Evolutionary conservation across 2,888 invertebrate species (phyloP).

Genomic region (Drosophila rubida): DNA sequence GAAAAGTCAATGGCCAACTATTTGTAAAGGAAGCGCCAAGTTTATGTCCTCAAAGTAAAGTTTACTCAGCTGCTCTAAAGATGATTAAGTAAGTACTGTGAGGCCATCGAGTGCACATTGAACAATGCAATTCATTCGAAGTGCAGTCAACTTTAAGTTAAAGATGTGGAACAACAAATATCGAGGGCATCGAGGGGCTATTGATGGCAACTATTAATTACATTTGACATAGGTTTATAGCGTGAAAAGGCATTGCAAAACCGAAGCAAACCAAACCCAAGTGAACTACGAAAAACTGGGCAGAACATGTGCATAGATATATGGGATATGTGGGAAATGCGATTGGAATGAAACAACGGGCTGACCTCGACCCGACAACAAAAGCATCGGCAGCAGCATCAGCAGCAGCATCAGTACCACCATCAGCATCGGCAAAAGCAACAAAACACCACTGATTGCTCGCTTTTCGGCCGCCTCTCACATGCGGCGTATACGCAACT

Average conservation of each 20-base stretch:
- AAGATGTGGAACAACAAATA: not conserved
- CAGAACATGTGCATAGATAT: conserved; percentile 20
- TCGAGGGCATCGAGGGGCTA: not conserved
- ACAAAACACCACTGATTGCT: conserved; percentile 48
- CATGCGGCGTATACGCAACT: conserved; percentile 73
- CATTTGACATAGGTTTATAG: conserved; percentile 29
- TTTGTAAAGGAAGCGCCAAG: conserved; percentile 7
- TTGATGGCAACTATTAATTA: conserved; percentile 52
- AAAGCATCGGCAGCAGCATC: not conserved
- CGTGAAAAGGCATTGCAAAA: not conserved
- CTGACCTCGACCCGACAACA: conserved; percentile 49
- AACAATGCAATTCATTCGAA: conserved; percentile 29
- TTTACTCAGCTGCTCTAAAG: conserved; percentile 5
- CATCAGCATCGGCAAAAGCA: not conserved
- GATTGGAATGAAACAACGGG: conserved; percentile 40
- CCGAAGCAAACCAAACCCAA: not conserved
- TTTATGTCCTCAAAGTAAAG: conserved; percentile 1
- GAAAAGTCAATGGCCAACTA: not conserved
- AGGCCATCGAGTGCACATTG: not conserved
- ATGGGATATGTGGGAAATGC: conserved; percentile 38
- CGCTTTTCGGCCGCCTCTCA: conserved; percentile 36
- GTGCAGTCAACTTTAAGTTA: conserved; percentile 19
- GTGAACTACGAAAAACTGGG: not conserved
- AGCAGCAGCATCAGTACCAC: too few relatives aligned
- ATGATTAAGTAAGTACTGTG: conserved; percentile 5